Evolutionary conservation across 2,888 invertebrate species (phyloP), one percentile per base, ranked within the genome.

Genomic region (Acanthosepion esculentum): DNA sequence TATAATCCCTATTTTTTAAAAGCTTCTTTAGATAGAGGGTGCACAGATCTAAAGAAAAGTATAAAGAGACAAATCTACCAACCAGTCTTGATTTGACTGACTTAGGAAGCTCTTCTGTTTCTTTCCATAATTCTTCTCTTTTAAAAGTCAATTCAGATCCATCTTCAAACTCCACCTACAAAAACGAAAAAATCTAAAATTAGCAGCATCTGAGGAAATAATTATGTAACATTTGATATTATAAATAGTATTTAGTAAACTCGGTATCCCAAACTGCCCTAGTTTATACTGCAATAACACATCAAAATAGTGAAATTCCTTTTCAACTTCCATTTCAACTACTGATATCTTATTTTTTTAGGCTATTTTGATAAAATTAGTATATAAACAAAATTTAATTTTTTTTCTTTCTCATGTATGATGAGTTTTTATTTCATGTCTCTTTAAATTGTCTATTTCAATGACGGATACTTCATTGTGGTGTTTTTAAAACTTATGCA

Each of bases 41-140:
- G 4, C 23, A 92, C 20, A 48, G 29, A 48, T 50, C 3, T 50
- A 50, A 50, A 50, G n/a, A 93, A 4, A 48, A 93, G 10, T 3
- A 29, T 29, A 50, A 93, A 10, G n/a, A 15, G 29, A 15, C 10
- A 78, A 78, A 78, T 29, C 29, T 26, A 96, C 97, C 95, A 95
- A 97, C 97, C 96, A 97, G 95, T 96, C 96, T 96, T n/a, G 96
- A 96, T 96, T 97, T 97, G 94, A 98, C 98, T 97, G 98, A 97
- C 97, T 98, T 98, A 94, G 98, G 98, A 96, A 98, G 97, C 94
- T 98, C 97, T 96, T 98, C 98, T 94, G 97, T 97, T 91, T 98
- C 97, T 95, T 98, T 97, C 97, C 98, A 98, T 92, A 98, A 97
- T 95, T 98, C 97, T 94, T 98, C 98, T 94, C 98, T 97, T 94